Evolutionary conservation across 1,140 invertebrate species (phyloP).

Genomic region (Lasioglossum baleicum): DNA sequence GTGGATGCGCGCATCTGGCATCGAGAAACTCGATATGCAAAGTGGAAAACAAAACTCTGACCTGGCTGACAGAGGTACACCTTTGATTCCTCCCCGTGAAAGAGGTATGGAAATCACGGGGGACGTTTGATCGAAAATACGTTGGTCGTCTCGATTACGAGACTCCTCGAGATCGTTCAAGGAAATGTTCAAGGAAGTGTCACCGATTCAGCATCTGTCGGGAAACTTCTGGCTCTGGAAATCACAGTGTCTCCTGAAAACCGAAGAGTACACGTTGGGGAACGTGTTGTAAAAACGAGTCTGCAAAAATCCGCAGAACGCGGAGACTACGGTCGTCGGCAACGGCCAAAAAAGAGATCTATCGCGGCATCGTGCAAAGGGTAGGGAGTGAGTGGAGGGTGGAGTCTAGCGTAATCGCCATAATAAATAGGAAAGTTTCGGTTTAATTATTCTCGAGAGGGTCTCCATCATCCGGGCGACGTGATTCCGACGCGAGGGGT

Average conservation of each 20-base stretch:
- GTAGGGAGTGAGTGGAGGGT: too few relatives aligned
- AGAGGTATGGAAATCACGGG: conserved; percentile 18
- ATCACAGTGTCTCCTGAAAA: too few relatives aligned
- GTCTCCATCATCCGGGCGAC: conserved; percentile 2
- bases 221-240: not conserved
- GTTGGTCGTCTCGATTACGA: conserved; percentile 30
- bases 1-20: conserved; percentile 38
- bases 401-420: not conserved
- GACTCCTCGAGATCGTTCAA: not conserved
- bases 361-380: too few relatives aligned
- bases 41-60: conserved; percentile 43
- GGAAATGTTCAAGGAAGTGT: not conserved
- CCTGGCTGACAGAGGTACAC: conserved; percentile 30
- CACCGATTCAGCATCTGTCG: not conserved
- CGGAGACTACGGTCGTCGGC: too few relatives aligned
- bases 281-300: too few relatives aligned
- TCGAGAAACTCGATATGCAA: conserved; percentile 55
- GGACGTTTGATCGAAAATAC: conserved; percentile 24
- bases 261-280: too few relatives aligned
- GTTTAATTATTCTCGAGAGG: conserved; percentile 6
- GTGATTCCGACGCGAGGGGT: conserved; percentile 5
- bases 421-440: not conserved
- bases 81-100: conserved; percentile 28
- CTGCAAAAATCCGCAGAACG: too few relatives aligned
- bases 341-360: too few relatives aligned